A percentile compares a stretch with the other conserved stretches of the same genome.
These are phyloP conservation scores for Cyanoderma ruficeps DNA, from an alignment of 2,113 vertebrate genomes.

Conservation along the genomic window DNA sequence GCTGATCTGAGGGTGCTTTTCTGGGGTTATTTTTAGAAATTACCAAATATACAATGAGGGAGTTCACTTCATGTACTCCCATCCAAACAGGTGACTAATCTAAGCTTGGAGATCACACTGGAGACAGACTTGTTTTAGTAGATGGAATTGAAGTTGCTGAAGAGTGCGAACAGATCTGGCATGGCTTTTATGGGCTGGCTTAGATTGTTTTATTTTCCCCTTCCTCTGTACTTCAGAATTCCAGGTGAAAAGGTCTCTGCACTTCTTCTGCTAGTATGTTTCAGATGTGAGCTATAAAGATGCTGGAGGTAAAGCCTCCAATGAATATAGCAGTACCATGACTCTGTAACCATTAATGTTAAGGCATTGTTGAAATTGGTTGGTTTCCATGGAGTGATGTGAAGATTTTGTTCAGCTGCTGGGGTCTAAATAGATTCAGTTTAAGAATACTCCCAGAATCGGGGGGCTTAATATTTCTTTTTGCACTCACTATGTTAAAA, in stretches of 20 bases:
- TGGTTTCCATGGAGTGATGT: background rate
- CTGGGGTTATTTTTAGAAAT: constrained; percentile 3
- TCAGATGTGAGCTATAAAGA: background rate
- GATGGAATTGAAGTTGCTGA: background rate
- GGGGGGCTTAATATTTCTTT: background rate
- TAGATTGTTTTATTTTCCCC: background rate
- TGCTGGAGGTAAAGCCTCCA: background rate
- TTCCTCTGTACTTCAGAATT: background rate
- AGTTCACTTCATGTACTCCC: background rate
- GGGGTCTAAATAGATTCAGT: background rate
- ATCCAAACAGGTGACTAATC: background rate
- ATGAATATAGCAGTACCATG: background rate
- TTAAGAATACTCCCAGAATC: background rate
- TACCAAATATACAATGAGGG: background rate
- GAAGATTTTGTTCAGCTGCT: background rate
- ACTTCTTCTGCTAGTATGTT: background rate
- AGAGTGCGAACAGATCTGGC: background rate
- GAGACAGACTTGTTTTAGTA: background rate
- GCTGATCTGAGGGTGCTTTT: background rate
- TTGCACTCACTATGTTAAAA: background rate
- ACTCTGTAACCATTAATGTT: accelerated
- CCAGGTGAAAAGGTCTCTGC: background rate
- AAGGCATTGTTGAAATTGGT: background rate
- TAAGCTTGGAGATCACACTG: background rate
- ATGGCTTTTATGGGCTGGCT: background rate